phyloP scores from a whole-genome alignment of 2,113 vertebrate genomes.

The Centropus unirufus region DNA sequence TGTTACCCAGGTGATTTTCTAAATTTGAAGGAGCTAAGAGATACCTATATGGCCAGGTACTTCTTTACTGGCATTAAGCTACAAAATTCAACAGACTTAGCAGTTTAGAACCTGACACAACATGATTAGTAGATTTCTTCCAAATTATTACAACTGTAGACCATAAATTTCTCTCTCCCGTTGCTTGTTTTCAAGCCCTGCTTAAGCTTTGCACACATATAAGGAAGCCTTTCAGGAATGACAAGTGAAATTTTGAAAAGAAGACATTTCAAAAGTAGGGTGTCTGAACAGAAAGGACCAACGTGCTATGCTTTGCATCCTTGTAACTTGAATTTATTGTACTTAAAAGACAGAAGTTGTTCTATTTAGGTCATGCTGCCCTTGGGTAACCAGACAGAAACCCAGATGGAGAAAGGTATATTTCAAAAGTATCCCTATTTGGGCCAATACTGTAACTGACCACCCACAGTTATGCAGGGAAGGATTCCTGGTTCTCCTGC shows the following conservation, averaged over 20 bases:
- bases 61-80: background rate
- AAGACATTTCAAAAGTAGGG: background rate
- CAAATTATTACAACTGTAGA: background rate
- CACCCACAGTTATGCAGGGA: background rate
- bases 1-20: background rate
- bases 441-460: background rate
- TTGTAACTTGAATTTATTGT: constrained; percentile 47
- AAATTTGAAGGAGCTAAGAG: background rate
- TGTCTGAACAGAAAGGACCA: background rate
- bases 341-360: background rate
- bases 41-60: background rate
- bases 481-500: background rate
- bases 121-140: background rate
- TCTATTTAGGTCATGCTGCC: constrained; percentile 51
- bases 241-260: background rate
- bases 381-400: constrained; percentile 34
- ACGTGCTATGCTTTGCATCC: background rate
- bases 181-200: background rate
- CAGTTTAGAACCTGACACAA: background rate
- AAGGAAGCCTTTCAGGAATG: background rate
- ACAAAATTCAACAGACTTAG: background rate
- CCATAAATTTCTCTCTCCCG: background rate
- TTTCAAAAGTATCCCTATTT: constrained; percentile 2
- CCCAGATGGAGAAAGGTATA: constrained; percentile 10
- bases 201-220: background rate